Evolutionary conservation across 2,888 invertebrate genomes (phyloP), one percentile per base, ranked within the genome.

Genomic region (Drosophila heteroneura): DNA sequence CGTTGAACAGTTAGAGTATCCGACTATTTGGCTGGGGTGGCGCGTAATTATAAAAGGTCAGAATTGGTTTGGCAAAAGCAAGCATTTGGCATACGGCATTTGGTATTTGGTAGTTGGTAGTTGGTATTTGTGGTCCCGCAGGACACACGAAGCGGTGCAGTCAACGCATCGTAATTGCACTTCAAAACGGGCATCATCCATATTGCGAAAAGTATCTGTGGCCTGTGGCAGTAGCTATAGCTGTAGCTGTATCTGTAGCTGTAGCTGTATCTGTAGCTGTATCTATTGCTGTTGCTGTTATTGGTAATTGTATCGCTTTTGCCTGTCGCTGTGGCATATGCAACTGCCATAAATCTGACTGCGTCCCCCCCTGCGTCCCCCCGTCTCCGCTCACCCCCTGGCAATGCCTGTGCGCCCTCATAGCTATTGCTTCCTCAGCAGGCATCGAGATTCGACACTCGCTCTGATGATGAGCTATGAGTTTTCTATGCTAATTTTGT

Each of bases 391-490:
- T 16, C 35, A 35, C 16, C 22, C 6, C 26, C 33, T 32, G 33
- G 9, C 19, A 19, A 10, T 10, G 16, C 7, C 19, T 14, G 22
- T 22, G 47, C 33, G 1, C 41, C 12, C 30, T 1, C 28, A 1
- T 3, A 30, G 3, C 35, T 14, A 16, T 32, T 28, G 44, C n/a
- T 44, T 22, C 57, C 57, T 74, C 65, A 61, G 75, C 64, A 53
- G 49, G 71, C 76, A 61, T 80, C 54, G 81, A 71, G 81, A 85
- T 85, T 87, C 85, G 90, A 86, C 85, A 87, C 88, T 75, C 72
- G 74, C 71, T 26, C 71, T 81, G 86, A 85, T 90, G 86, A 89
- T 87, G 90, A 87, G 86, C 90, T 85, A 90, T 85, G 85, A 80
- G 82, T 70, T 88, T 90, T 87, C 79, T 85, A 90, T 90, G 89